Evolutionary conservation across 1,140 invertebrate species (phyloP), one percentile per base, ranked within the genome.

Genomic region (Diploscapter pachys): DNA sequence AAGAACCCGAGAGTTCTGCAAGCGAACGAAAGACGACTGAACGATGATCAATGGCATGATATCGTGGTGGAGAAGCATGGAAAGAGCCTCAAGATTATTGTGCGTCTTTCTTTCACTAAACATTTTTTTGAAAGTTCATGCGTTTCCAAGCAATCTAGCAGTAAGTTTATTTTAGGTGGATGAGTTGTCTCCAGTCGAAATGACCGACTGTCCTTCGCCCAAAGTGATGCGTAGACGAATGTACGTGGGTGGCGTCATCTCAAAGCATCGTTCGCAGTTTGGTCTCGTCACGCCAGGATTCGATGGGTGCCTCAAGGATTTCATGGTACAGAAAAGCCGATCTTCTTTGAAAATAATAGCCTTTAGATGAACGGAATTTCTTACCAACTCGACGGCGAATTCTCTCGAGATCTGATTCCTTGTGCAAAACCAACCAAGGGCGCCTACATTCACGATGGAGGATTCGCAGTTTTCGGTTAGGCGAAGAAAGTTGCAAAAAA

Each of bases 201-300:
- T 84, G 56, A 68, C 64, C 51, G 78, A 85, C 53, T 75, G 67
- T 51, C 83, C 84, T 5, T 75, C 71, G 51, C 82, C 83, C 11
- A 80, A 82, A 56, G 83, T 85, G 8, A 84, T 83, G 79, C 71
- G 74, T 48, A 78, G 79, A 50, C 48, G 84, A 63, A 82, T 85
- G 81, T 85, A 78, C 71, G 78, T 85, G n/a, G 83, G 83, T 51
- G 83, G 83, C 54, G 81, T 85, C 31, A 83, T 85, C 61, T 84
- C 81, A 6, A 81, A 77, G 72, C 83, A 85, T 52, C 57, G 81
- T 63, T 81, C 81, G 61, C 67, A 72, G 55, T 63, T 77, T 13
- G 67, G 54, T 4, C 57, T 78, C 4, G 65, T 63, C 31, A 74
- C 63, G 6, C 68, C 77, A 48, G 80, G 80, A 11, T 83, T 81